Conservation (phyloP, 1,140 invertebrate genomes). For the Scaptomyza hsui region DNA sequence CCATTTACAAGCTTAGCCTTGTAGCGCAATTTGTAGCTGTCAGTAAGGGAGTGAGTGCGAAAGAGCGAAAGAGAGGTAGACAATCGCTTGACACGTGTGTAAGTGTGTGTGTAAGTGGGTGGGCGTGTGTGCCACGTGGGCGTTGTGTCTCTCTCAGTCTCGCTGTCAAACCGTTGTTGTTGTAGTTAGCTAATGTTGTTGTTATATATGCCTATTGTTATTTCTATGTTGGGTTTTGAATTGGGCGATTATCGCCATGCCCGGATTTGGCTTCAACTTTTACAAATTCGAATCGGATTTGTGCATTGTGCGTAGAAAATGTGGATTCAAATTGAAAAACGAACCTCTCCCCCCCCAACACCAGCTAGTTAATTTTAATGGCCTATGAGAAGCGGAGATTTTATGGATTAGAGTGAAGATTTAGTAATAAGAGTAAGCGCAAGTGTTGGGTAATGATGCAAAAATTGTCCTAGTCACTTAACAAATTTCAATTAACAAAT, state of each 20-base stretch:
- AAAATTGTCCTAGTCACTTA: background rate
- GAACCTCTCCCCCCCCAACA: background rate
- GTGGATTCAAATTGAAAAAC: conserved; percentile 49
- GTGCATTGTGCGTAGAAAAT: conserved; percentile 59
- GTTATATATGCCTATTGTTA: conserved; percentile 4
- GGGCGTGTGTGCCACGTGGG: conserved; percentile 44
- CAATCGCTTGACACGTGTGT: conserved; percentile 60
- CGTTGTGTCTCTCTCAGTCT: background rate
- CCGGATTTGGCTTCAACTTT: conserved; percentile 7
- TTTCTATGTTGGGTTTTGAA: background rate
- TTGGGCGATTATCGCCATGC: conserved; percentile 62
- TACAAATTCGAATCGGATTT: conserved; percentile 71
- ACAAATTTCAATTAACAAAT: background rate
- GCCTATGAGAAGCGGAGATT: conserved; percentile 73
- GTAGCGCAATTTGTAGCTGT: conserved; percentile 78
- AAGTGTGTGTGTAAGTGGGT: conserved; percentile 25
- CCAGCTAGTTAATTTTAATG: conserved; percentile 75
- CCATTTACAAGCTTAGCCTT: conserved; percentile 53
- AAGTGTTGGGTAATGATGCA: background rate
- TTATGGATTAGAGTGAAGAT: conserved; percentile 60
- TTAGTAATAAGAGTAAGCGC: background rate
- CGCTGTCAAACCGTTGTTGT: conserved; percentile 57
- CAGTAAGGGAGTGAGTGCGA: conserved; percentile 53
- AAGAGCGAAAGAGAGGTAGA: conserved; percentile 25
- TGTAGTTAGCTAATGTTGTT: conserved; percentile 61